A percentile compares a stretch with the other conserved stretches of the same genome.
Conservation (phyloP, 2,888 invertebrate species). For the Ypsolopha sequella region DNA sequence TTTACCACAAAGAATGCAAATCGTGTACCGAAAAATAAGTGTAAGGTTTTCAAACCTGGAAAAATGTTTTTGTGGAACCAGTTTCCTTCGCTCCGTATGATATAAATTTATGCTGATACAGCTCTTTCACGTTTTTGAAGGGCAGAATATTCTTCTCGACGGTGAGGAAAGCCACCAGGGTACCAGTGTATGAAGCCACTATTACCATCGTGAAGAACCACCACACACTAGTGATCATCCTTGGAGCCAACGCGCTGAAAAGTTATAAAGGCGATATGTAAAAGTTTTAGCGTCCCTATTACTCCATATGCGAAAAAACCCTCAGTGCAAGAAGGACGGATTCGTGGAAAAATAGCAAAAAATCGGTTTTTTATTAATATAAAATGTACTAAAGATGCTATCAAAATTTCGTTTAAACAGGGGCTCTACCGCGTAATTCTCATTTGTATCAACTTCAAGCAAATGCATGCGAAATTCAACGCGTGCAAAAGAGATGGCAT, state of each 20-base stretch:
- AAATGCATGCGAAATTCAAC: too few relatives aligned
- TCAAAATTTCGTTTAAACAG: too few relatives aligned
- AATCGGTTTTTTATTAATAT: too few relatives aligned
- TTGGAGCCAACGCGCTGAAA: conserved; percentile 84
- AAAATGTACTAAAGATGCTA: too few relatives aligned
- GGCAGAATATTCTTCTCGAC: conserved; percentile 79
- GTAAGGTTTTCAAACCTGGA: conserved; percentile 72
- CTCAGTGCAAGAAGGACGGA: too few relatives aligned
- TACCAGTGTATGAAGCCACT: conserved; percentile 90
- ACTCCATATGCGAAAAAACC: too few relatives aligned
- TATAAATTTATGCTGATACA: conserved; percentile 83
- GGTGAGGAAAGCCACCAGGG: conserved; percentile 90
- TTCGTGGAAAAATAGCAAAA: too few relatives aligned
- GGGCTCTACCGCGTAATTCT: too few relatives aligned
- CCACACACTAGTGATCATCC: conserved; percentile 89
- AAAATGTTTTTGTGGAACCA: conserved; percentile 90
- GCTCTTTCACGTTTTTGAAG: conserved; percentile 83
- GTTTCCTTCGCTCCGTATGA: conserved; percentile 84
- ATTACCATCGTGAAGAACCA: conserved; percentile 93
- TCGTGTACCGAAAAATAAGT: background rate
- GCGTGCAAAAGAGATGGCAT: too few relatives aligned
- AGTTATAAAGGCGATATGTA: background rate
- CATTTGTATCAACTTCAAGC: too few relatives aligned
- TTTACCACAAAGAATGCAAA: background rate
- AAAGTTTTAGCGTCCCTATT: too few relatives aligned